Evolutionary conservation across 1,140 invertebrate species (phyloP).

Genomic region (Tenebrio molitor): DNA sequence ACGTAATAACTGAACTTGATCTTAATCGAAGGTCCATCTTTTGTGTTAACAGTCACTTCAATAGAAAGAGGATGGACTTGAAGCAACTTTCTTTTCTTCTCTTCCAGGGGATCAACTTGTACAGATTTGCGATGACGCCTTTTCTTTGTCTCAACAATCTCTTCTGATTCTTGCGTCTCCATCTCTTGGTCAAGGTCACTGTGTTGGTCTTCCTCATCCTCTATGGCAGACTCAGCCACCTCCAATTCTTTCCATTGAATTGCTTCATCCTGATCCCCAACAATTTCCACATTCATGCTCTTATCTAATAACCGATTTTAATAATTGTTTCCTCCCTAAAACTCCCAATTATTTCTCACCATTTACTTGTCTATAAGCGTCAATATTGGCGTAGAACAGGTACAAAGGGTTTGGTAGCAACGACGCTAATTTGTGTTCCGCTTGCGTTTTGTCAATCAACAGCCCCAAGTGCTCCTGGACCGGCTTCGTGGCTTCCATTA

Average conservation of each 20-base stretch:
- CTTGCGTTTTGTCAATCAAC: slow-evolving; percentile 81
- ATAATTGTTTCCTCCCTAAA: too few species aligned
- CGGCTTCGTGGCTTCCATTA: slow-evolving; percentile 88
- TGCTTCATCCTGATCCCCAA: slow-evolving; percentile 88
- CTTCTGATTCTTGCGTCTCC: slow-evolving; percentile 72
- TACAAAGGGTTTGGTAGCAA: slow-evolving; percentile 88
- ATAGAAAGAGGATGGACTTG: slow-evolving; percentile 82
- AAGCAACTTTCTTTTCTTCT: slow-evolving; percentile 78
- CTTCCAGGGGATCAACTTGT: slow-evolving; percentile 70
- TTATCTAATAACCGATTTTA: slow-evolving; percentile 59
- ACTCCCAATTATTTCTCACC: too few species aligned
- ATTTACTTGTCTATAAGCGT: slow-evolving; percentile 86
- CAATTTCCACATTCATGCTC: slow-evolving; percentile 72
- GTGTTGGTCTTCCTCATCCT: slow-evolving; percentile 71
- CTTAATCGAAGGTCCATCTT: slow-evolving; percentile 72
- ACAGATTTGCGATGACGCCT: slow-evolving; percentile 72
- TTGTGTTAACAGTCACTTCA: slow-evolving; percentile 72
- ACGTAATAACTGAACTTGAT: slow-evolving; percentile 74
- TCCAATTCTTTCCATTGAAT: slow-evolving; percentile 72
- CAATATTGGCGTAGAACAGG: slow-evolving; percentile 87
- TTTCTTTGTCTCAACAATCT: slow-evolving; percentile 68
- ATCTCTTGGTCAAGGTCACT: slow-evolving; percentile 73
- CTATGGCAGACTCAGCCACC: slow-evolving; percentile 46
- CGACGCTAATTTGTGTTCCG: slow-evolving; percentile 81
- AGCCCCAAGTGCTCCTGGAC: slow-evolving; percentile 90